Percentiles rank a stretch among this genome's conserved stretches.
Evolutionary conservation across 2,888 invertebrate species (phyloP).

Genomic region (Synergus gifuensis): DNA sequence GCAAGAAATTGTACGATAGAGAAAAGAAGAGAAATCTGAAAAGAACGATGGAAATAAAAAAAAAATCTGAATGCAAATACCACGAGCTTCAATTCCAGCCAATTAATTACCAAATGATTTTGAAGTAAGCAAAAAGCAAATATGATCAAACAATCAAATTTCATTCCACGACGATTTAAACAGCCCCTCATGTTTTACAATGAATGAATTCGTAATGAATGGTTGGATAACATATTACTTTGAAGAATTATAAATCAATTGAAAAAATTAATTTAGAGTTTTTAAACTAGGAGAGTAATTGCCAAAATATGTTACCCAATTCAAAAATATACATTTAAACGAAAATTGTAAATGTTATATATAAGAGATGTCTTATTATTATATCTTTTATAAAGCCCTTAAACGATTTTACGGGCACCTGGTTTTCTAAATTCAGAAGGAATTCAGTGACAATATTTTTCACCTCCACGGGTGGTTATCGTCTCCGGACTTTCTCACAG

Average conservation of each 20-base stretch:
- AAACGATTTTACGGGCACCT: background rate
- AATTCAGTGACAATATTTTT: background rate
- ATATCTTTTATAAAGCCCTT: background rate
- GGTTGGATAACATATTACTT: background rate
- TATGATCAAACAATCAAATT: conserved; percentile 6
- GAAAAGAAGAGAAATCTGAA: background rate
- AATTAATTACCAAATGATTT: conserved; percentile 15
- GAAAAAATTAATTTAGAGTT: background rate
- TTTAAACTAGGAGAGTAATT: background rate
- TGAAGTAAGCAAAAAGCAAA: conserved; percentile 17
- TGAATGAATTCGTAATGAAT: conserved; percentile 10
- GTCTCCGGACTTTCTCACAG: background rate
- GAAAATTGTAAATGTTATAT: too few relatives aligned
- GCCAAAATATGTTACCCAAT: background rate
- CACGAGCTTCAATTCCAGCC: background rate
- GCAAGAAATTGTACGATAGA: background rate
- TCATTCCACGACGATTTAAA: conserved; percentile 8
- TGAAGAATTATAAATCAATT: background rate
- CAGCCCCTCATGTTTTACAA: conserved; percentile 9
- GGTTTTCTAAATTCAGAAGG: background rate
- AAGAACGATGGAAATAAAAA: background rate
- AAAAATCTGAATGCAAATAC: background rate
- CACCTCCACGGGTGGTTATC: conserved; percentile 5
- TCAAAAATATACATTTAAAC: background rate
- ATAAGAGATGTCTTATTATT: background rate